phyloP scores from a whole-genome alignment of 1,140 invertebrate genomes.

The Drosophila ercepeae region DNA sequence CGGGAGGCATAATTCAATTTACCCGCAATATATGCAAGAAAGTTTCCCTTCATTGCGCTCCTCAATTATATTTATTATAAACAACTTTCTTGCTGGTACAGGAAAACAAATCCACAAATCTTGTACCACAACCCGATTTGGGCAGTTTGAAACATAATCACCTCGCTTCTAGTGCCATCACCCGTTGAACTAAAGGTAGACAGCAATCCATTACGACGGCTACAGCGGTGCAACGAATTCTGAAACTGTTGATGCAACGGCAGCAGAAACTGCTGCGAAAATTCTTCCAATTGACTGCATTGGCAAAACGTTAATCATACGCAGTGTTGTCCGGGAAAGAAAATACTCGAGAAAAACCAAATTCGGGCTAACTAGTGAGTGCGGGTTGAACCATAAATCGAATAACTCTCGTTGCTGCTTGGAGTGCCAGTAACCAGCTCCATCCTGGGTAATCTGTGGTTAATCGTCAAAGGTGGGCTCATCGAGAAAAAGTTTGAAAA shows the following conservation, averaged over 20 bases:
- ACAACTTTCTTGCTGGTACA: no score
- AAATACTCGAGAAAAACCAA: constrained; percentile 6
- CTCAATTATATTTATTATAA: no score
- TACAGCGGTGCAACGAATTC: constrained; percentile 82
- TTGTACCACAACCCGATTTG: no score
- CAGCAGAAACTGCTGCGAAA: constrained; percentile 81
- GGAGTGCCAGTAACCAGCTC: constrained; percentile 48
- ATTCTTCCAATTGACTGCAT: constrained; percentile 68
- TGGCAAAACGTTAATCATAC: constrained; percentile 67
- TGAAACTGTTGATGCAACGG: constrained; percentile 83
- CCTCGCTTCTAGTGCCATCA: neutral
- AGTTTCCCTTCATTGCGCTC: no score
- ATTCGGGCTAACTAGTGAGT: constrained; percentile 16
- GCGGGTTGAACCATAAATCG: neutral
- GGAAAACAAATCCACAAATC: no score
- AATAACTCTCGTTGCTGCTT: constrained; percentile 27
- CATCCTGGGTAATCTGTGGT: constrained; percentile 83
- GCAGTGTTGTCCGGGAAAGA: constrained; percentile 18
- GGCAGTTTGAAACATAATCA: neutral
- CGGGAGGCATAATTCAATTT: constrained; percentile 35
- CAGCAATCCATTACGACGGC: constrained; percentile 71
- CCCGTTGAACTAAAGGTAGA: constrained; percentile 39
- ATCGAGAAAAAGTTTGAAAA: constrained; percentile 1
- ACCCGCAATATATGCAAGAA: no score
- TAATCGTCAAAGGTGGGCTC: constrained; percentile 75